Evolutionary conservation across 35 echinoderm and acorn worm genomes (phyloP).

Genomic region (Ophioderma brevispina): DNA sequence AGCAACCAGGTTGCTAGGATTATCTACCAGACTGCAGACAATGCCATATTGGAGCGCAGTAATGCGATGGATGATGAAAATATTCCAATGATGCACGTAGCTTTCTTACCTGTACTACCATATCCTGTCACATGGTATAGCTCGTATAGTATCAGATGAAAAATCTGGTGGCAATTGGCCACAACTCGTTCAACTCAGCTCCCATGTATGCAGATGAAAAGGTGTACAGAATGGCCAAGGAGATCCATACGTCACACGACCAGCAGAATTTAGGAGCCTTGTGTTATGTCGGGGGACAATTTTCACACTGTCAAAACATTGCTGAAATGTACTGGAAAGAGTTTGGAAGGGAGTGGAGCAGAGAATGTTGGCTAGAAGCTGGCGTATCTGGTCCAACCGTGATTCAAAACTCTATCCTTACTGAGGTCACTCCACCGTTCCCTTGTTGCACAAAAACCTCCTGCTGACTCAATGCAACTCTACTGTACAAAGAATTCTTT

Average conservation of each 20-base stretch:
- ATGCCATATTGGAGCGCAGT: too few relatives aligned
- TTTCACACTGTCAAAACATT: constrained; percentile 17
- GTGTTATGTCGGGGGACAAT: constrained; percentile 5
- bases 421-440: constrained; percentile 10
- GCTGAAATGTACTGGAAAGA: constrained; percentile 12
- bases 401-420: constrained; percentile 16
- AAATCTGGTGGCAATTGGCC: background rate
- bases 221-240: constrained; percentile 1
- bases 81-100: too few relatives aligned
- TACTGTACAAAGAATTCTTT: background rate
- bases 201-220: constrained; percentile 13
- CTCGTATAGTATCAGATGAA: constrained; percentile 3
- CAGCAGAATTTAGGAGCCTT: constrained; percentile 8
- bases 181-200: background rate
- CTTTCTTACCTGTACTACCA: background rate
- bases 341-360: constrained; percentile 1
- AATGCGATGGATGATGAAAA: too few relatives aligned
- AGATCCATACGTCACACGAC: background rate
- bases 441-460: background rate
- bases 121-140: constrained; percentile 25
- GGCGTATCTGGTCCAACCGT: background rate
- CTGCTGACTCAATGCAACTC: constrained; percentile 4
- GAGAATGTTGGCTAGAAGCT: constrained; percentile 12
- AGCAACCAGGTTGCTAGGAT: too few relatives aligned
- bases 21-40: too few relatives aligned